Evolutionary conservation across 2,113 vertebrate species (phyloP).

Genomic region (Fulica atra): DNA sequence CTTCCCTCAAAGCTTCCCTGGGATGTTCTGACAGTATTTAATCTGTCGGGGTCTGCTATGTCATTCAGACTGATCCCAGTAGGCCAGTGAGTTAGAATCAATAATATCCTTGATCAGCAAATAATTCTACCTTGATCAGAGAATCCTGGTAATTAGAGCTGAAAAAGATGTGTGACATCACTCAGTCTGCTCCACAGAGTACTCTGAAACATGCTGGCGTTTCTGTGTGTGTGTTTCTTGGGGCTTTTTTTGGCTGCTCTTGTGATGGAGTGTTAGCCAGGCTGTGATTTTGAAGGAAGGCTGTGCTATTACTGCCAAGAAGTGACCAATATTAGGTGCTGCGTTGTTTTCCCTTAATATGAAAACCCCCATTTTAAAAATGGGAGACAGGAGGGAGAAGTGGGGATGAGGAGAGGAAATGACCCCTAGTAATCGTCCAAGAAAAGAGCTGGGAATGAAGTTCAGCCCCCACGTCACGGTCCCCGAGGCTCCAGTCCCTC

Average conservation of each 20-base stretch:
- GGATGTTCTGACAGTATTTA: background rate
- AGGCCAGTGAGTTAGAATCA: background rate
- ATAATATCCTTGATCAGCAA: slow-evolving; percentile 30
- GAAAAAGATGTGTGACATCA: background rate
- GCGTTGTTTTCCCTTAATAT: background rate
- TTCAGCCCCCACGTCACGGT: background rate
- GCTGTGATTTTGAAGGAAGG: background rate
- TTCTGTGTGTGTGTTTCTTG: background rate
- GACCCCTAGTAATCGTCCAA: background rate
- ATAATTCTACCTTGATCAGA: slow-evolving; percentile 38
- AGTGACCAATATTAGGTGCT: background rate
- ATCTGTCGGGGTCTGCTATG: background rate
- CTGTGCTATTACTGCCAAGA: background rate
- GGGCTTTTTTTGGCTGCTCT: background rate
- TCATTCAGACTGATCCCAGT: background rate
- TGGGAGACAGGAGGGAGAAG: background rate
- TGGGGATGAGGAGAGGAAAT: background rate
- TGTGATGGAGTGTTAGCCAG: fast-evolving
- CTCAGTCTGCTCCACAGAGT: background rate
- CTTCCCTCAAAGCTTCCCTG: background rate
- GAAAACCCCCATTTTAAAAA: background rate
- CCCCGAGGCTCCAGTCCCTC: background rate
- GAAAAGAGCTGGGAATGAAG: background rate
- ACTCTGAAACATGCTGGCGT: background rate
- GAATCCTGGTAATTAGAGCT: slow-evolving; percentile 4